A percentile compares a stretch with the other conserved stretches of the same genome.
phyloP scores from a whole-genome alignment of 2,113 vertebrate genomes.

The Acrocephalus arundinaceus region DNA sequence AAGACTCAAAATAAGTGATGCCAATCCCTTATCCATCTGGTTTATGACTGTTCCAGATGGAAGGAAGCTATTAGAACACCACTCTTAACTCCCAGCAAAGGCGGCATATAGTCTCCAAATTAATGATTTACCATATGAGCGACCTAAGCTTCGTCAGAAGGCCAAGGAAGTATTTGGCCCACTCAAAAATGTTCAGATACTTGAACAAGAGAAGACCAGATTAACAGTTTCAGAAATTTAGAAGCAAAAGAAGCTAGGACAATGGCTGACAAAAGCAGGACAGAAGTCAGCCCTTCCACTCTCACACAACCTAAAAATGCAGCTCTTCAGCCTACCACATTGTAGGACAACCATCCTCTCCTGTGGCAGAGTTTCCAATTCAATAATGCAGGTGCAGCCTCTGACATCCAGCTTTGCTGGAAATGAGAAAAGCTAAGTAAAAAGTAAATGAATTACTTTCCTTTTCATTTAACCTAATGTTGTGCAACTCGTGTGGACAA shows the following conservation, averaged over 20 bases:
- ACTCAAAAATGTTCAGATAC: slow-evolving; percentile 67
- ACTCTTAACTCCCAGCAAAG: slow-evolving; percentile 53
- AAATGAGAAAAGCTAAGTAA: background rate
- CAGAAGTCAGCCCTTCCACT: background rate
- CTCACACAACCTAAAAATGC: background rate
- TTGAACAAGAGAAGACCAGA: slow-evolving; percentile 55
- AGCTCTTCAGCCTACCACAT: background rate
- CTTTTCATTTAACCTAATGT: background rate
- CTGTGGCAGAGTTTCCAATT: background rate
- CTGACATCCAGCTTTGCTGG: background rate
- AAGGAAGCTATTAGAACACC: slow-evolving; percentile 59
- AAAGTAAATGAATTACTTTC: background rate
- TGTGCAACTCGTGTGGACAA: background rate
- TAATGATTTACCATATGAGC: slow-evolving; percentile 59
- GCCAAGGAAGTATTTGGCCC: slow-evolving; percentile 70
- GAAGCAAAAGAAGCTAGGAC: slow-evolving; percentile 24
- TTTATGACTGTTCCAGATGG: slow-evolving; percentile 66
- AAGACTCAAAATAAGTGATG: slow-evolving; percentile 48
- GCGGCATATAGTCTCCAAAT: slow-evolving; percentile 35
- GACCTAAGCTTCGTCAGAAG: slow-evolving; percentile 39
- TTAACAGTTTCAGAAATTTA: slow-evolving; percentile 58
- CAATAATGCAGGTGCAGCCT: background rate
- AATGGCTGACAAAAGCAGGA: slow-evolving; percentile 1
- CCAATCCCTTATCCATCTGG: slow-evolving; percentile 65
- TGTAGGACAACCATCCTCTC: background rate